Percentiles rank a stretch among this genome's conserved stretches.
Conservation (phyloP, 2,113 vertebrate species). For the Gopherus flavomarginatus region DNA sequence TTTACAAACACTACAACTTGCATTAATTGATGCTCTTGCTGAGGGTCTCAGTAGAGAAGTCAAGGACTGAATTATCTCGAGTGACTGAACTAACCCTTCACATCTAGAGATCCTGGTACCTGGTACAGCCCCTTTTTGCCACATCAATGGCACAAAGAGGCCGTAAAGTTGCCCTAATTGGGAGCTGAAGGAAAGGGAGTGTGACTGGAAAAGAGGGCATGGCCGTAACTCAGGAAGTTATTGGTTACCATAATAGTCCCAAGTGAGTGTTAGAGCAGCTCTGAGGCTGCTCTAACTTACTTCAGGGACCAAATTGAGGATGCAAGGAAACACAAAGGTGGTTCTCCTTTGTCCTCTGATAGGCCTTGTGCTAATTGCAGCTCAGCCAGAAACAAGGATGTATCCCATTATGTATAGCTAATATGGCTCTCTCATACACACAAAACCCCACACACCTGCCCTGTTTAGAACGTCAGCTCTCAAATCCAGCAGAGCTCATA, state of each 20-base stretch:
- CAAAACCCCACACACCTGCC: not conserved
- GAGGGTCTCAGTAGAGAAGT: not conserved
- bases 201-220: not conserved
- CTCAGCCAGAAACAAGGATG: not conserved
- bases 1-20: not conserved
- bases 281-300: not conserved
- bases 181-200: not conserved
- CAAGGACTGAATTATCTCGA: not conserved
- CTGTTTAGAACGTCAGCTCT: not conserved
- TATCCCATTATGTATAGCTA: accelerated
- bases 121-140: not conserved
- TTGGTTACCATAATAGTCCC: not conserved
- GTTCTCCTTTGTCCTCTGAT: not conserved
- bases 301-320: not conserved
- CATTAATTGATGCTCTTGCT: not conserved
- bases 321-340: not conserved
- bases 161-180: accelerated
- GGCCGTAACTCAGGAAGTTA: not conserved
- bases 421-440: accelerated
- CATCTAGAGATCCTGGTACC: not conserved
- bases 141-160: accelerated
- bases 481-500: accelerated
- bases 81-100: accelerated
- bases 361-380: not conserved
- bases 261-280: not conserved